These are phyloP conservation scores for Dasyprocta punctata DNA, from an alignment of 2,113 vertebrate genomes.

Conservation along the genomic window DNA sequence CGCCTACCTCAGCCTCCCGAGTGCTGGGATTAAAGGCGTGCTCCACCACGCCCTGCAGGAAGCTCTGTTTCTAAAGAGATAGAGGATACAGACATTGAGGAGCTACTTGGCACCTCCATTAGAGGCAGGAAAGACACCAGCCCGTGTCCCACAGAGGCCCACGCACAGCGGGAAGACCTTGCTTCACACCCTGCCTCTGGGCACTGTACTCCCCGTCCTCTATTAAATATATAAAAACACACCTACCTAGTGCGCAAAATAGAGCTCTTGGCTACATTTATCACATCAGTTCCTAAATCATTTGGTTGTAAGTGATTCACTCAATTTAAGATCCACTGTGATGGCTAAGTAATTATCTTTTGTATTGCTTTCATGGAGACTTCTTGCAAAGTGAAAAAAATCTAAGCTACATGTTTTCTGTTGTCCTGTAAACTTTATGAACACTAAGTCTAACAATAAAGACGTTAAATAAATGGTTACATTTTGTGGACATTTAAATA, in stretches of 20 bases:
- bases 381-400: slow-evolving; percentile 27
- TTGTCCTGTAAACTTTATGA: not conserved
- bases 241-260: not conserved
- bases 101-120: too few relatives aligned
- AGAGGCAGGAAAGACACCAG: not conserved
- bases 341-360: not conserved
- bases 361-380: not conserved
- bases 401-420: slow-evolving; percentile 10
- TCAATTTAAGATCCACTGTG: not conserved
- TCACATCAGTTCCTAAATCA: not conserved
- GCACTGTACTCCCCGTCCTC: not conserved
- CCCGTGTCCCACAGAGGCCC: not conserved
- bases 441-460: not conserved
- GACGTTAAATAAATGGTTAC: not conserved
- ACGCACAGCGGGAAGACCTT: not conserved
- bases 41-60: too few relatives aligned
- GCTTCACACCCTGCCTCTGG: not conserved
- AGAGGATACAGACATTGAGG: not conserved
- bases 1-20: too few relatives aligned
- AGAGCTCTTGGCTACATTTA: not conserved
- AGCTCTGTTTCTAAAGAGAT: not conserved
- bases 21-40: too few relatives aligned
- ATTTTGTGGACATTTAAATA: not conserved
- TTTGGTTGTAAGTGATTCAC: not conserved
- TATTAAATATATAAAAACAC: not conserved